These are phyloP conservation scores for Lophura nycthemera DNA, from an alignment of 2,113 vertebrate genomes.

Conservation along the genomic window DNA sequence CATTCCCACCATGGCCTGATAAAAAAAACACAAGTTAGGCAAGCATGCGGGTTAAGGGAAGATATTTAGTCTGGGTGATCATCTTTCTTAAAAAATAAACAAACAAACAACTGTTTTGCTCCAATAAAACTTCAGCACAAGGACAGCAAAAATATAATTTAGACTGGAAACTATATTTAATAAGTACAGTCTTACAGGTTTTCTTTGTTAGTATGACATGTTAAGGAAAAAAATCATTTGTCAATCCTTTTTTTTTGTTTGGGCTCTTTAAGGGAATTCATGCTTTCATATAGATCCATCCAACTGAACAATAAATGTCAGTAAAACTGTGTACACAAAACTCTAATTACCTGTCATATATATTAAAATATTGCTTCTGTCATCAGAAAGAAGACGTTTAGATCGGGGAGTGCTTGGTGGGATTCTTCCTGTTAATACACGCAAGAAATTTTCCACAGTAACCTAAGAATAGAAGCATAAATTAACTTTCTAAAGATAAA, in stretches of 20 bases:
- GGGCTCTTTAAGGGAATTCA: neutral
- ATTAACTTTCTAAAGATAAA: neutral
- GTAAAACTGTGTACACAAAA: neutral
- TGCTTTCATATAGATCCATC: neutral
- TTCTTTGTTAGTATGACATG: neutral
- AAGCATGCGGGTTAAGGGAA: neutral
- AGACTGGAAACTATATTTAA: neutral
- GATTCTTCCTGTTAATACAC: constrained; percentile 94
- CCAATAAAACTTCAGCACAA: neutral
- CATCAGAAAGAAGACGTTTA: constrained; percentile 96
- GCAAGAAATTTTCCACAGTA: constrained; percentile 96
- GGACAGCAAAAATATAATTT: neutral
- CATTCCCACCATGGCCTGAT: constrained; percentile 95
- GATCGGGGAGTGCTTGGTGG: constrained; percentile 93
- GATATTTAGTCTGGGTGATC: rapidly evolving
- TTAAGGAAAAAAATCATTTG: neutral
- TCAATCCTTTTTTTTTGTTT: neutral
- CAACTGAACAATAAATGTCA: neutral
- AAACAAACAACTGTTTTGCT: neutral
- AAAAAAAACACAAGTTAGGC: constrained; percentile 19
- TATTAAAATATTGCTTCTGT: constrained; percentile 98
- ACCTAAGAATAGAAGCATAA: constrained; percentile 80
- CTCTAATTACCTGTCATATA: constrained; percentile 91
- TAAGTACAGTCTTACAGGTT: neutral
- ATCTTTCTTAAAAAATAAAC: neutral